phyloP scores from a whole-genome alignment of 2,113 vertebrate species.

The Mobula birostris region DNA sequence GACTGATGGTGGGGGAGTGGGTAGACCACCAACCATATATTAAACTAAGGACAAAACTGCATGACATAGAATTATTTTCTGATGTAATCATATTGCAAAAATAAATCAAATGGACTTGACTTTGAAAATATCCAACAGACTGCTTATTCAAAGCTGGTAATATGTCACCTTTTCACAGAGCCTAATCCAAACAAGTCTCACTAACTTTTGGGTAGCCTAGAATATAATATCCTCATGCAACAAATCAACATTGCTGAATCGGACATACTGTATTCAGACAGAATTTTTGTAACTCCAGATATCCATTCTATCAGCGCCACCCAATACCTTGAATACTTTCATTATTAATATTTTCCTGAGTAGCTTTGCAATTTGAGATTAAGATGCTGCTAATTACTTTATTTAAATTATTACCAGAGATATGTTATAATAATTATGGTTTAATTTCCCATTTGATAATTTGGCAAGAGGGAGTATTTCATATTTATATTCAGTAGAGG shows the following conservation, averaged over 20 bases:
- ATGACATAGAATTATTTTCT: not conserved
- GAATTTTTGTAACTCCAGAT: not conserved
- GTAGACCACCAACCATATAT: not conserved
- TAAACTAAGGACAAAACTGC: not conserved
- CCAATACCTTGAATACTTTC: not conserved
- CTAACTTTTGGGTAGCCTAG: not conserved
- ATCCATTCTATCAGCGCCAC: not conserved
- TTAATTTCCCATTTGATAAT: not conserved
- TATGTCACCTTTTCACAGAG: not conserved
- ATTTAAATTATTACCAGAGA: not conserved
- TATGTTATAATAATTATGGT: too few relatives aligned
- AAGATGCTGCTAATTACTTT: not conserved
- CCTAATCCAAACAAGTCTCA: not conserved
- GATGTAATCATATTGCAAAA: not conserved
- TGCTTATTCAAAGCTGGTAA: not conserved
- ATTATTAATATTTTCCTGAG: not conserved
- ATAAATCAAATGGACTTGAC: not conserved
- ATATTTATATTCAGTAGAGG: not conserved
- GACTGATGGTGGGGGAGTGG: not conserved
- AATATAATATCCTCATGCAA: not conserved
- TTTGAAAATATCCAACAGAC: not conserved
- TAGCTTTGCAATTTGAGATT: not conserved
- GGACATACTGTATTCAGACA: too few relatives aligned
- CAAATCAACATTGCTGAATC: not conserved
- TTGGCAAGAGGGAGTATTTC: not conserved